These are phyloP conservation scores for Saturnia japonica DNA, from an alignment of 2,888 invertebrate genomes.

Conservation along the genomic window DNA sequence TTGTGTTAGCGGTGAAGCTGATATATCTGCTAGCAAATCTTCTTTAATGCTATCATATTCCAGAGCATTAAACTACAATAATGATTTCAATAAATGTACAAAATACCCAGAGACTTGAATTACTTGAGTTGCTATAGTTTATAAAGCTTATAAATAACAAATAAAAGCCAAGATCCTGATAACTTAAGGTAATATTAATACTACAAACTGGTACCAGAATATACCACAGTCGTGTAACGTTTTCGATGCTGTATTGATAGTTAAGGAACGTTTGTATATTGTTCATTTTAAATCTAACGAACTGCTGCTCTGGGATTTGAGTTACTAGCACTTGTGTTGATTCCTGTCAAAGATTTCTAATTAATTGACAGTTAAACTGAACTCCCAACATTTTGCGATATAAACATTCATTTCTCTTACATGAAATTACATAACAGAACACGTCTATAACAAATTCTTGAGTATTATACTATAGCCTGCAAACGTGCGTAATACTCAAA, in stretches of 20 bases:
- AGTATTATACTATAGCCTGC: slow-evolving; percentile 4
- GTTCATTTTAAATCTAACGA: background rate
- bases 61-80: background rate
- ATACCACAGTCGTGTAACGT: background rate
- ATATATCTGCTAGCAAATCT: background rate
- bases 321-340: slow-evolving; percentile 25
- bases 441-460: background rate
- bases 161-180: background rate
- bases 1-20: background rate
- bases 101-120: background rate
- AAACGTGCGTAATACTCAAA: slow-evolving; percentile 31
- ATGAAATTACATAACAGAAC: background rate
- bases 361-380: slow-evolving; percentile 36
- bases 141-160: background rate
- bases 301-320: slow-evolving; percentile 13
- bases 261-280: background rate
- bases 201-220: background rate
- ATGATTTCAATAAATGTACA: background rate
- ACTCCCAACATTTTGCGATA: slow-evolving; percentile 15
- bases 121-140: background rate
- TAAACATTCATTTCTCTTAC: background rate
- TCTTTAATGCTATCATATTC: background rate
- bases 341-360: slow-evolving; percentile 34
- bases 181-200: background rate
- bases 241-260: background rate